Percentiles rank a stretch among this genome's conserved stretches.
Conservation (phyloP, 2,797 vertebrate species). For the Phaenicophaeus curvirostris region DNA sequence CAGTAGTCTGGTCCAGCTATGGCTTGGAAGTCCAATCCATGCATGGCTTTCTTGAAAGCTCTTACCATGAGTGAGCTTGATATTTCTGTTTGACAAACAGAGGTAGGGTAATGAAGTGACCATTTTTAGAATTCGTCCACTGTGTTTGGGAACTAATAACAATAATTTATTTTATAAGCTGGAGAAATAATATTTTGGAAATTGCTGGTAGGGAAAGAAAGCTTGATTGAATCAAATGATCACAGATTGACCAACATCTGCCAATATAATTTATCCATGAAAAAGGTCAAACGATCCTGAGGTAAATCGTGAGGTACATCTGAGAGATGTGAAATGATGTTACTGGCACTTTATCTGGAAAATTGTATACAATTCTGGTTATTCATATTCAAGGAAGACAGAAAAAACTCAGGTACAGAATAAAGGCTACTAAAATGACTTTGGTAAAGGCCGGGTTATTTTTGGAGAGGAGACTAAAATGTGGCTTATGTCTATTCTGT, state of each 20-base stretch:
- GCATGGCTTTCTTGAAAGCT: background rate
- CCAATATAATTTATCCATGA: background rate
- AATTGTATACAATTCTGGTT: background rate
- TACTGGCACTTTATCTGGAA: background rate
- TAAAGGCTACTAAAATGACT: background rate
- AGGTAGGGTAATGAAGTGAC: background rate
- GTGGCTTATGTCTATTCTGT: background rate
- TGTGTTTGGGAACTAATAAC: background rate
- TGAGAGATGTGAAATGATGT: background rate
- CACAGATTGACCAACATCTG: background rate
- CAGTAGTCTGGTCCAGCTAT: background rate
- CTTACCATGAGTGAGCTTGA: background rate
- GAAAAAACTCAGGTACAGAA: background rate
- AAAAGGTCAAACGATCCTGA: background rate
- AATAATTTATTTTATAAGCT: background rate
- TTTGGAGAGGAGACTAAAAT: background rate
- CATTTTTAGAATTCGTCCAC: background rate
- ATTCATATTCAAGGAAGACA: background rate
- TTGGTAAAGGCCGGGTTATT: background rate
- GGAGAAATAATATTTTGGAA: background rate
- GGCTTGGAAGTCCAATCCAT: background rate
- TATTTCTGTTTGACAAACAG: background rate
- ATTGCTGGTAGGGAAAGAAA: background rate
- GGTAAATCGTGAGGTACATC: background rate
- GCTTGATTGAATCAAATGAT: background rate